Percentiles rank a stretch among this genome's conserved stretches.
These are phyloP conservation scores for Camelus bactrianus DNA, from an alignment of 2,113 vertebrate genomes.

Conservation along the genomic window DNA sequence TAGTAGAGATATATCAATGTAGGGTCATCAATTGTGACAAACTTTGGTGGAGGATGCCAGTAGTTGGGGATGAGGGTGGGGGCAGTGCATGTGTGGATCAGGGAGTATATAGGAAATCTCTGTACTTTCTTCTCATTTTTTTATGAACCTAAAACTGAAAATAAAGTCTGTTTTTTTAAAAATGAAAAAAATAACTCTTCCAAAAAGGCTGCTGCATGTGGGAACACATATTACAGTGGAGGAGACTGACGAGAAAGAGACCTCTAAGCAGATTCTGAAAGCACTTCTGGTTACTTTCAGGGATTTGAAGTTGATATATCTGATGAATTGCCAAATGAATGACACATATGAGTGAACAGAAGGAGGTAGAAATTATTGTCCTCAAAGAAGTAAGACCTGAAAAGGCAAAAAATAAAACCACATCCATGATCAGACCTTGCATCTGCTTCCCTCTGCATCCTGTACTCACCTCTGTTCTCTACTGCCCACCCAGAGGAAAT, in stretches of 20 bases:
- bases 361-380: neutral
- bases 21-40: neutral
- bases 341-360: neutral
- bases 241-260: neutral
- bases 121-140: neutral
- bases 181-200: neutral
- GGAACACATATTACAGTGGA: neutral
- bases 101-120: neutral
- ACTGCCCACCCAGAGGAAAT: neutral
- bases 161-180: neutral
- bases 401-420: neutral
- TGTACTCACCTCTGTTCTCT: rapidly evolving
- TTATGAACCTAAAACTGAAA: neutral
- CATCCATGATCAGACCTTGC: neutral
- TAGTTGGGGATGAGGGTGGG: neutral
- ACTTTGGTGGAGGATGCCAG: neutral
- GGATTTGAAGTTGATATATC: neutral
- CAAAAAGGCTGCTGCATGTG: neutral
- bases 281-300: neutral
- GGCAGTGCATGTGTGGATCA: too few relatives aligned
- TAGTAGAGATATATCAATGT: neutral
- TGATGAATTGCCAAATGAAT: neutral
- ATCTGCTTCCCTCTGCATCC: neutral
- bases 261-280: neutral
- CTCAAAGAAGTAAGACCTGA: neutral